Percentiles rank a stretch among this genome's conserved stretches.
phyloP scores from a whole-genome alignment of 2,797 vertebrate species.

The Leptatherina wallacei region DNA sequence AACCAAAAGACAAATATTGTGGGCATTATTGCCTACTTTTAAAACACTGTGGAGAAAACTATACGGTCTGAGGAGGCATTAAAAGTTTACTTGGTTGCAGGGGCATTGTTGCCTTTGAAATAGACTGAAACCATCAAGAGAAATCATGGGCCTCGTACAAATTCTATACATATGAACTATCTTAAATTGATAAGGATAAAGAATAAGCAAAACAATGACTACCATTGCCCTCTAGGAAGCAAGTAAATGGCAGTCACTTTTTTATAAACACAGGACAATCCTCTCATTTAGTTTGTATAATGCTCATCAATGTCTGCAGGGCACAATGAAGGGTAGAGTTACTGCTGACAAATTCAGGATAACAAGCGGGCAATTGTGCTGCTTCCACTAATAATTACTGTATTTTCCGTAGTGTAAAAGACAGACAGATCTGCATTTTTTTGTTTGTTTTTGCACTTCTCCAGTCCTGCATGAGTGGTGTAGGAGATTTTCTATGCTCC shows the following conservation, averaged over 20 bases:
- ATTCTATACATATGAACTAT: conserved; percentile 5
- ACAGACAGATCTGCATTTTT: conserved; percentile 58
- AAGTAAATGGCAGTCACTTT: conserved; percentile 12
- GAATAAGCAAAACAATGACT: conserved; percentile 10
- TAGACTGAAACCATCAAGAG: not conserved
- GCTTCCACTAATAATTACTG: conserved; percentile 27
- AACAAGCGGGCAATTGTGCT: conserved; percentile 66
- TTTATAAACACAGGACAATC: conserved; percentile 40
- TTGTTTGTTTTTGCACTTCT: conserved; percentile 45
- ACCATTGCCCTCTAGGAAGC: conserved; percentile 5
- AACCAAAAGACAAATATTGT: not conserved
- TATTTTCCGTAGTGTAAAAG: conserved; percentile 14
- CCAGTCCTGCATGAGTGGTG: conserved; percentile 51
- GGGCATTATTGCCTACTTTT: not conserved
- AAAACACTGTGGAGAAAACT: not conserved
- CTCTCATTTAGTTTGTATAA: conserved; percentile 46
- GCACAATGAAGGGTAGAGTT: conserved; percentile 31
- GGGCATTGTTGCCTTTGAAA: conserved; percentile 5
- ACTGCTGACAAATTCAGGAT: conserved; percentile 26
- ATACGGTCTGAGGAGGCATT: not conserved
- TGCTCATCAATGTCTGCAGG: conserved; percentile 57
- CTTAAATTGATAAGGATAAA: conserved; percentile 13
- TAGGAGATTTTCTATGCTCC: conserved; percentile 59
- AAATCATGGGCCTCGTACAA: not conserved
- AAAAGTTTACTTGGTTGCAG: not conserved